Evolutionary conservation across 2,113 vertebrate species (phyloP).

Genomic region (Sorex araneus): DNA sequence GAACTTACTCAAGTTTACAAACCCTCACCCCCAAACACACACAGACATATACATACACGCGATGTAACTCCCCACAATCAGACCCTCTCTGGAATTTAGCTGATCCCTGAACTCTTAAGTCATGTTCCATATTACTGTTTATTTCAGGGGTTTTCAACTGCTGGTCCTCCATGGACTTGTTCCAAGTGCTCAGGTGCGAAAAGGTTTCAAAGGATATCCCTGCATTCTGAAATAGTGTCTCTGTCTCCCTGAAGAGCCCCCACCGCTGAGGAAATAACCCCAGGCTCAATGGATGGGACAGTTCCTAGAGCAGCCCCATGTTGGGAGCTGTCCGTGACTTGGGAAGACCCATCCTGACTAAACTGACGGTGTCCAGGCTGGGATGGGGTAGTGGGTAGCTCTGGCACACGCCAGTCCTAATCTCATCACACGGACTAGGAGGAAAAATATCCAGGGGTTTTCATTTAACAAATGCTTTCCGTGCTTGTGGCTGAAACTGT

Average conservation of each 20-base stretch:
- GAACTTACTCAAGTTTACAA: conserved; percentile 29
- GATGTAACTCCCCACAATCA: neutral
- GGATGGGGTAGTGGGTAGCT: neutral
- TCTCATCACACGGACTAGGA: neutral
- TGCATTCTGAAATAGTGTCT: neutral
- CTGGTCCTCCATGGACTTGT: neutral
- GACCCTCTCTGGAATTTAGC: neutral
- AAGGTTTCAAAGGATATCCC: neutral
- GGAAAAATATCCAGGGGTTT: neutral
- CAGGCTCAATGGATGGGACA: neutral
- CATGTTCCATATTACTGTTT: neutral
- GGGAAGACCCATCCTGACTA: neutral
- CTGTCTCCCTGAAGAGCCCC: neutral
- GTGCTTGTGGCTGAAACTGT: neutral
- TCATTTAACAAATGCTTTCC: conserved; percentile 1
- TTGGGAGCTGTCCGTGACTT: neutral
- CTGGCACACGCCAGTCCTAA: too few species aligned
- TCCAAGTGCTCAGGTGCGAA: too few species aligned
- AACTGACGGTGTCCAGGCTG: neutral
- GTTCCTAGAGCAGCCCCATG: neutral
- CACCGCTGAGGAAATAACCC: neutral
- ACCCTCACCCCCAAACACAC: neutral
- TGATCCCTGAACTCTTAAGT: neutral
- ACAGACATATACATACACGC: neutral
- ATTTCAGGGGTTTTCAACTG: neutral